Conservation (phyloP, 2,888 invertebrate genomes). For the Buathra laborator region DNA sequence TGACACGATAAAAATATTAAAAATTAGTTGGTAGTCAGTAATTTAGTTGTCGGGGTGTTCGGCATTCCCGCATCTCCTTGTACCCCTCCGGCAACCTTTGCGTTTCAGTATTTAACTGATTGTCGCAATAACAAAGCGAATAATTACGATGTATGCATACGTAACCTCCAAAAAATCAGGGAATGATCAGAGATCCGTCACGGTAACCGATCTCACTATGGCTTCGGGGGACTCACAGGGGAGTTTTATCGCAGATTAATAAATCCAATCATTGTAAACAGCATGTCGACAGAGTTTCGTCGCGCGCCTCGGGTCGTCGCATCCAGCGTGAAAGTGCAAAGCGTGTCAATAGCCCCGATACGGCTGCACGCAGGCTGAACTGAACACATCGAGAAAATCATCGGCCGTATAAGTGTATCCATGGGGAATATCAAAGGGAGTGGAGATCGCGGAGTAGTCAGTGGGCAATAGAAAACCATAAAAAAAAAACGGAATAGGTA, state of each 20-base stretch:
- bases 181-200: conserved; percentile 8
- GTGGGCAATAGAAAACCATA: conserved; percentile 18
- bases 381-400: conserved; percentile 27
- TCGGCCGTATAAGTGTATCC: conserved; percentile 64
- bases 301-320: conserved; percentile 19
- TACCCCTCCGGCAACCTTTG: not conserved
- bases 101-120: not conserved
- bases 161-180: not conserved
- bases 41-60: too few species aligned
- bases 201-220: conserved; percentile 20
- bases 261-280: conserved; percentile 40
- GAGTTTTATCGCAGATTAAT: conserved; percentile 26
- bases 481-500: conserved; percentile 38
- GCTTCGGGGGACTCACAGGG: conserved; percentile 19
- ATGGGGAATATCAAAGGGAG: conserved; percentile 59
- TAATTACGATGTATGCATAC: not conserved
- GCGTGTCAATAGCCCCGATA: conserved; percentile 27
- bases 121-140: not conserved
- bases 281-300: conserved; percentile 10
- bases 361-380: conserved; percentile 11
- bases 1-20: too few species aligned
- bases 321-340: conserved; percentile 24
- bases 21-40: too few species aligned
- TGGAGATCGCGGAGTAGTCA: conserved; percentile 38
- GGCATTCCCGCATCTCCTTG: too few species aligned